Evolutionary conservation across 2,113 vertebrate genomes (phyloP).

Genomic region (Myotis brandtii): DNA sequence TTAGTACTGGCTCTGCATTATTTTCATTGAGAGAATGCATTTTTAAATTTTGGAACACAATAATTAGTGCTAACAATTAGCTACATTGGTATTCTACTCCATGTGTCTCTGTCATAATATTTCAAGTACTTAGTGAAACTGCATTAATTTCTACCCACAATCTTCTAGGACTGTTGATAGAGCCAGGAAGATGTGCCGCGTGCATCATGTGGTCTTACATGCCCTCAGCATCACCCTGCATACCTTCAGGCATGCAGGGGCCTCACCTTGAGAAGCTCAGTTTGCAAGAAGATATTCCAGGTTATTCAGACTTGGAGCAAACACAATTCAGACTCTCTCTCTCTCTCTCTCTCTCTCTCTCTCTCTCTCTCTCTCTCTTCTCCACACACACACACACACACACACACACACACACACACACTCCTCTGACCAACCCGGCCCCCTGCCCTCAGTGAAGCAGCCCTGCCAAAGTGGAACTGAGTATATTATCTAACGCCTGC

Average conservation of each 20-base stretch:
- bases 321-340: too few species aligned
- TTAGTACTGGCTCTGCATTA: background rate
- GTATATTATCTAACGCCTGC: background rate
- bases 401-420: too few species aligned
- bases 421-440: too few species aligned
- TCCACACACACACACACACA: too few species aligned
- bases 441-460: too few species aligned
- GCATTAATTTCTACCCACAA: background rate
- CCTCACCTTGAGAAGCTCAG: background rate
- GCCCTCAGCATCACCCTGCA: background rate
- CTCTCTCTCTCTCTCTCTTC: too few species aligned
- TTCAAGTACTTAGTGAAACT: slow-evolving; percentile 7
- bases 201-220: background rate
- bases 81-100: background rate
- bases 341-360: too few species aligned
- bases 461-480: too few species aligned
- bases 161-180: background rate
- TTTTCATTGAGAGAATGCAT: background rate
- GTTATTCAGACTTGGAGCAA: too few species aligned
- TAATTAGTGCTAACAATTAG: background rate
- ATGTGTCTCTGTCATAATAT: background rate
- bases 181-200: background rate
- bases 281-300: too few species aligned
- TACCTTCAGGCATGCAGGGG: background rate
- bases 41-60: background rate